Evolutionary conservation across 2,888 invertebrate species (phyloP).

Genomic region (Amblyjoppa fuscipennis): DNA sequence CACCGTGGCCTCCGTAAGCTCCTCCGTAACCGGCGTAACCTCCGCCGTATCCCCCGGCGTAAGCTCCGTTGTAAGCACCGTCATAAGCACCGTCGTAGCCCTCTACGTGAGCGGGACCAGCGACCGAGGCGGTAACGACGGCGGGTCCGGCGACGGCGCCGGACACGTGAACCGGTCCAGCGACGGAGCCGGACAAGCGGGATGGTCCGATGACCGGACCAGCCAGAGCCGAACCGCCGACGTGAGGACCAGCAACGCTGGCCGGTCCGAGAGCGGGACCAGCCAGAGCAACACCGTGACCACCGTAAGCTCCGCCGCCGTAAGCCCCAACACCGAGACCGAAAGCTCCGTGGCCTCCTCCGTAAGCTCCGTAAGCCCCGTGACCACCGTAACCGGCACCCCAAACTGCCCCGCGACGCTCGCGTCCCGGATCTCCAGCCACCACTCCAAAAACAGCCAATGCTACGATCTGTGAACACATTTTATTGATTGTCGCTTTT

Average conservation of each 20-base stretch:
- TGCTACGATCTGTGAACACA: constrained; percentile 77
- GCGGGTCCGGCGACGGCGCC: constrained; percentile 83
- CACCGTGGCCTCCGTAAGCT: constrained; percentile 51
- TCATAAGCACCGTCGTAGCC: constrained; percentile 73
- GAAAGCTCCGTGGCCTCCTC: constrained; percentile 64
- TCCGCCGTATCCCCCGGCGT: constrained; percentile 49
- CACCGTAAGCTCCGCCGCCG: constrained; percentile 70
- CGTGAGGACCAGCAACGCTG: constrained; percentile 79
- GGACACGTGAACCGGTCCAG: constrained; percentile 82
- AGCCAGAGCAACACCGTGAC: constrained; percentile 79
- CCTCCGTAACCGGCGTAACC: constrained; percentile 47
- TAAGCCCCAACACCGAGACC: constrained; percentile 70
- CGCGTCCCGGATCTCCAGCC: constrained; percentile 73
- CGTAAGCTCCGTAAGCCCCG: constrained; percentile 69
- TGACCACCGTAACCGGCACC: constrained; percentile 73
- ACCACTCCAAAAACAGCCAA: constrained; percentile 76
- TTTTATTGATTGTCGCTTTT: neutral
- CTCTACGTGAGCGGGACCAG: constrained; percentile 82
- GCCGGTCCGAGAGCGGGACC: constrained; percentile 80
- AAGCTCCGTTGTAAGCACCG: constrained; percentile 69
- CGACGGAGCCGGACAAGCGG: constrained; percentile 80
- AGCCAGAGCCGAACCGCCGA: constrained; percentile 78
- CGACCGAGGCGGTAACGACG: constrained; percentile 80
- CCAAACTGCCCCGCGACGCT: constrained; percentile 76
- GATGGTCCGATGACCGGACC: constrained; percentile 82